These are phyloP conservation scores for Aphelenchoides avenae DNA, from an alignment of 1,140 invertebrate species.

Conservation along the genomic window DNA sequence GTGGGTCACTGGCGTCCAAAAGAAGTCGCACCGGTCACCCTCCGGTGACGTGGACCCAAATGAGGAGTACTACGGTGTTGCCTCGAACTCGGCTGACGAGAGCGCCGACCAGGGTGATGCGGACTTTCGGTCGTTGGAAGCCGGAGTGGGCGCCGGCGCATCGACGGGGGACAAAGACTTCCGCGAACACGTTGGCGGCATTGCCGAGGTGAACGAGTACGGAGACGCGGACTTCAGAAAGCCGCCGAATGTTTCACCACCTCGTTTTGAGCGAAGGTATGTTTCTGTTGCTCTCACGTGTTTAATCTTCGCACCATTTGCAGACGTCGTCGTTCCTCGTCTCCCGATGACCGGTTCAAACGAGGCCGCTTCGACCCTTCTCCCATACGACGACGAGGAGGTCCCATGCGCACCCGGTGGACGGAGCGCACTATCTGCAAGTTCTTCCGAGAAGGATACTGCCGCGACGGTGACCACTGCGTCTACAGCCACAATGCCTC, in stretches of 20 bases:
- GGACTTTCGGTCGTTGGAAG: background rate
- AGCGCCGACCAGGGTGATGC: constrained; percentile 7
- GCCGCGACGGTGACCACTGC: constrained; percentile 55
- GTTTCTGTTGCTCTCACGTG: too few species aligned
- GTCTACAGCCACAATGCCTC: constrained; percentile 51
- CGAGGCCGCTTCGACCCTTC: constrained; percentile 2
- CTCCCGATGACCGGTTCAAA: constrained; percentile 32
- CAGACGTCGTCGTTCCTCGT: constrained; percentile 29
- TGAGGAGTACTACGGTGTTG: constrained; percentile 30
- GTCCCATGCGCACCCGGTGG: constrained; percentile 19
- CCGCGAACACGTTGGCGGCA: constrained; percentile 3
- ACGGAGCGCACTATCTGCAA: constrained; percentile 54
- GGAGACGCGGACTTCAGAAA: too few species aligned
- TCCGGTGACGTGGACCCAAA: constrained; percentile 21
- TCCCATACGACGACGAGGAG: constrained; percentile 8
- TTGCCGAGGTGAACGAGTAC: constrained; percentile 20
- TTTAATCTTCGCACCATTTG: constrained; percentile 19
- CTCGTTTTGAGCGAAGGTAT: too few species aligned
- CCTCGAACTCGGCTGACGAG: background rate
- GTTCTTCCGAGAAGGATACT: constrained; percentile 59
- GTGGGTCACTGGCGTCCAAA: constrained; percentile 24
- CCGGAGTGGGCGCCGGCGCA: background rate
- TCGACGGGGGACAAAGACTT: too few species aligned
- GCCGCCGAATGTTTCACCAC: too few species aligned
- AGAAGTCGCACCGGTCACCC: constrained; percentile 14